phyloP scores from a whole-genome alignment of 2,888 invertebrate species.

The Salpingus planirostris region DNA sequence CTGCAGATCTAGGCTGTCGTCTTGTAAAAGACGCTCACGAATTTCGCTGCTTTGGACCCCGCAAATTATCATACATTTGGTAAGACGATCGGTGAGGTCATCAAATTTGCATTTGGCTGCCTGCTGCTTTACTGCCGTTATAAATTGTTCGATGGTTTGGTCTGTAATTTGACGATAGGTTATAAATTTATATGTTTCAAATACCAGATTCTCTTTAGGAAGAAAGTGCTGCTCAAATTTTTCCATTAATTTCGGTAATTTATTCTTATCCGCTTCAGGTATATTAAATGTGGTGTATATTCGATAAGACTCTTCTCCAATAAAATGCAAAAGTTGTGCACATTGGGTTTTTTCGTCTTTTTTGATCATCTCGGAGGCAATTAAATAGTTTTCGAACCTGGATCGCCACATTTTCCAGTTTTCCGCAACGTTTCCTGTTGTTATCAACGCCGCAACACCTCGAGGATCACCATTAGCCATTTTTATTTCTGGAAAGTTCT shows the following conservation, averaged over 20 bases:
- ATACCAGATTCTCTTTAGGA: background rate
- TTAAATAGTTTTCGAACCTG: conserved; percentile 2
- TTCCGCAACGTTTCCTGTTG: conserved; percentile 3
- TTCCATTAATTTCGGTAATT: background rate
- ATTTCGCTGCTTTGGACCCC: background rate
- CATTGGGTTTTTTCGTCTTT: background rate
- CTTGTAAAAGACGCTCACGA: background rate
- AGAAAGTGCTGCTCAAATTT: conserved; percentile 3
- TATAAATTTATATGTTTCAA: conserved; percentile 2
- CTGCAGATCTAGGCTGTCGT: background rate
- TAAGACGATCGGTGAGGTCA: conserved; percentile 1
- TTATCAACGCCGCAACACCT: conserved; percentile 1
- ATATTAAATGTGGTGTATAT: background rate
- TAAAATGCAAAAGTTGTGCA: conserved; percentile 1
- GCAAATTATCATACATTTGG: background rate
- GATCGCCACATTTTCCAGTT: conserved; percentile 2
- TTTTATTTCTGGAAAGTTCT: too few species aligned
- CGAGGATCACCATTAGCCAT: background rate
- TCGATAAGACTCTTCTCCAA: background rate
- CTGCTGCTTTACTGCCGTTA: background rate
- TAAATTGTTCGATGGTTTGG: conserved; percentile 1
- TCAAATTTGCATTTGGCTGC: conserved; percentile 1
- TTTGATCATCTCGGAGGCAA: background rate
- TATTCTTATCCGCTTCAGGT: background rate
- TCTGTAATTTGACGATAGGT: conserved; percentile 1